Evolutionary conservation across 2,113 vertebrate species (phyloP), one percentile per base, ranked within the genome.

Genomic region (Cyrtonyx montezumae): DNA sequence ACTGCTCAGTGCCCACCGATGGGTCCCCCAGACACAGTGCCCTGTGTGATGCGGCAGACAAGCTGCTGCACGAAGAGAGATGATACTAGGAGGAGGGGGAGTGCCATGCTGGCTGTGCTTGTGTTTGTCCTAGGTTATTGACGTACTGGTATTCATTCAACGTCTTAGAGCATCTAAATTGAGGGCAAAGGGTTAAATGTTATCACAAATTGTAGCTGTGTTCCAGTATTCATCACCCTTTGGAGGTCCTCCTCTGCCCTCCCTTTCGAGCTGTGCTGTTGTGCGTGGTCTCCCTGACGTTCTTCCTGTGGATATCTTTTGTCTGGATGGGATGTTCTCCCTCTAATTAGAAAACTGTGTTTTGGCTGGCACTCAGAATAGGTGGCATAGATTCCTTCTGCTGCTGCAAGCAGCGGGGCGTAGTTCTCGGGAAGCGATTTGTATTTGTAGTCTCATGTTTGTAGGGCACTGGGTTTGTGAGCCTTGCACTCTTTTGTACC

Each of bases 181-280:
- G 94, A 93, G 95, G 96, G 94, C 95, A 97, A 74, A 78, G 93
- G 95, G 96, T 97, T 97, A 97, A 97, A 97, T 91, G 95, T 95
- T 95, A 95, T 89, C 94, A 95, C 96, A 97, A 90, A 93, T 96
- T 91, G 94, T 94, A 92, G 92, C 95, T 91, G 89, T 97, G 95
- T 96, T 93, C 78, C 73, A 93, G 89, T 94, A 95, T 97, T 92
- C 92, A 96, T 97, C 93, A 95, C 78, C 83, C 84, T 93, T 79
- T 26, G 0, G 15, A 88, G 87, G 70, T 87, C 61, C 37, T 84
- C 37, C 69, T 69, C 51, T n/a, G 11, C 46, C 69, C 70, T 70
- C 84, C 78, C 58, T 65, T 36, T 40, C 32, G 70, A 26, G 30
- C 62, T 40, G 70, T 71, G 70, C 79, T 1, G 1, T 9, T 36